Evolutionary conservation across 2,888 invertebrate species (phyloP).

Genomic region (Apodemia mormo): DNA sequence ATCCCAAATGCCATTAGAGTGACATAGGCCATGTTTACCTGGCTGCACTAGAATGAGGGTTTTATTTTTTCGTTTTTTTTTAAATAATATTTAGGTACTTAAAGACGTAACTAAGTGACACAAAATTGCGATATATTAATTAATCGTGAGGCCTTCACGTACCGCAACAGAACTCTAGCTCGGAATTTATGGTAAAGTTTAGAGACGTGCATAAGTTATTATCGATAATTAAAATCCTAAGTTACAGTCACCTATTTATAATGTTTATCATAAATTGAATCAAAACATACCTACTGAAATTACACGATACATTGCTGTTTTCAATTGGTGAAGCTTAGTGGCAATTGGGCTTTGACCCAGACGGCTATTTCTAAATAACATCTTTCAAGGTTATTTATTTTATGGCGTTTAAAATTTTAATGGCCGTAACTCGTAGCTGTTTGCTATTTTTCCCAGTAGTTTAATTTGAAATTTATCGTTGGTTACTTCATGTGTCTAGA

Average conservation of each 20-base stretch:
- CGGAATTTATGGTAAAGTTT: constrained; percentile 8
- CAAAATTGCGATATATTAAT: no score
- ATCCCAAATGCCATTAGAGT: no score
- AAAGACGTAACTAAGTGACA: no score
- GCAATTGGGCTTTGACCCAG: constrained; percentile 2
- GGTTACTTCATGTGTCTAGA: not conserved
- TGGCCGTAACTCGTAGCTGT: constrained; percentile 2
- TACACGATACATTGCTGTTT: not conserved
- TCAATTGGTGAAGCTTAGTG: not conserved
- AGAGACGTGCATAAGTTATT: constrained; percentile 8
- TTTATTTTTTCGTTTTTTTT: no score
- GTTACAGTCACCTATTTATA: constrained; percentile 9
- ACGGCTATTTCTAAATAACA: constrained; percentile 5
- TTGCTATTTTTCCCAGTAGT: not conserved
- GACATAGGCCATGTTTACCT: no score
- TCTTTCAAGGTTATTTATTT: constrained; percentile 9
- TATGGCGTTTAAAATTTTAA: constrained; percentile 7
- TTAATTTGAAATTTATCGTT: not conserved
- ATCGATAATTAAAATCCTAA: constrained; percentile 16
- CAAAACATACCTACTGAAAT: not conserved
- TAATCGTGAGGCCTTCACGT: not conserved
- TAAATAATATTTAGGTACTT: no score
- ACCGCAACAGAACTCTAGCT: not conserved
- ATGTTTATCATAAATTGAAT: constrained; percentile 6
- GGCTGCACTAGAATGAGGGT: no score